Percentiles rank a stretch among this genome's conserved stretches.
These are phyloP conservation scores for Scrobipalpa atriplicella DNA, from an alignment of 2,888 invertebrate genomes.

Conservation along the genomic window DNA sequence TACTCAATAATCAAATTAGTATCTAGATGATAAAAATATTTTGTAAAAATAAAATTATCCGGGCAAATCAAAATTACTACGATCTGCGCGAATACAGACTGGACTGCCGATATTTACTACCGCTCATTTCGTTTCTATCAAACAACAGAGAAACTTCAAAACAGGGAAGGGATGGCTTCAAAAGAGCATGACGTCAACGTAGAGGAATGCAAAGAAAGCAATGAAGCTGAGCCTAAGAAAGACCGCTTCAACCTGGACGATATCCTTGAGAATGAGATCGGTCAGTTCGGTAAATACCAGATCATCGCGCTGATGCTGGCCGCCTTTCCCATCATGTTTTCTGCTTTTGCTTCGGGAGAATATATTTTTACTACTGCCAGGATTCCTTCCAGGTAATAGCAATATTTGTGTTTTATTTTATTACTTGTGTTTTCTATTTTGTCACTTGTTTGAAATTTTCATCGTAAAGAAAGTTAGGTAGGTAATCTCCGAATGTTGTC, in stretches of 20 bases:
- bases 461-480: too few species aligned
- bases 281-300: constrained; percentile 73
- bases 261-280: constrained; percentile 67
- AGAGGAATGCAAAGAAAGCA: constrained; percentile 44
- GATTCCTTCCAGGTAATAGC: constrained; percentile 63
- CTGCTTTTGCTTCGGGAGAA: constrained; percentile 71
- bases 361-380: constrained; percentile 75
- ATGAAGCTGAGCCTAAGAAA: constrained; percentile 32
- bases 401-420: not conserved
- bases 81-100: too few species aligned
- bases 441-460: not conserved
- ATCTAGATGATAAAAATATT: too few species aligned
- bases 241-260: constrained; percentile 58
- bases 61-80: too few species aligned
- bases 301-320: constrained; percentile 61
- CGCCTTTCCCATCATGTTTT: constrained; percentile 69
- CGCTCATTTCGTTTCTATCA: not conserved
- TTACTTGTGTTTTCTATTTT: not conserved
- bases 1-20: too few species aligned
- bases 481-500: too few species aligned
- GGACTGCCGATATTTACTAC: not conserved
- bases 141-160: not conserved
- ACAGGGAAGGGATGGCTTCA: not conserved
- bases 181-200: not conserved
- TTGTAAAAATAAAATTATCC: too few species aligned